Evolutionary conservation across 1,140 invertebrate genomes (phyloP).

Genomic region (Eulimnadia texana): DNA sequence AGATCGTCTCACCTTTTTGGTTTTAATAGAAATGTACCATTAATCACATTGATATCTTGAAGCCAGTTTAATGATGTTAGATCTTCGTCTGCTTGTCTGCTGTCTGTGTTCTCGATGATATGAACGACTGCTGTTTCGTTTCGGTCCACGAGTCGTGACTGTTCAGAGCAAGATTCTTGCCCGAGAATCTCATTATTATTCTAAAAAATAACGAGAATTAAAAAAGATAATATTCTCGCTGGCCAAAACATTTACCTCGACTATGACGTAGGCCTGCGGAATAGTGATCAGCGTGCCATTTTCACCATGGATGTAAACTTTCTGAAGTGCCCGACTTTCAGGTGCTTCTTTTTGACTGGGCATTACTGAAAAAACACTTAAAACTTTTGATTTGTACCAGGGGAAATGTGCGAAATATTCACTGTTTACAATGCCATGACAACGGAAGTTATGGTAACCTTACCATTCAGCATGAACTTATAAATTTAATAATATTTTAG

Average conservation of each 20-base stretch:
- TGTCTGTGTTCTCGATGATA: neutral
- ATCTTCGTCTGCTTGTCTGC: constrained; percentile 49
- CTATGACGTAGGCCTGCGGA: neutral
- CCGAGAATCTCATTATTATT: neutral
- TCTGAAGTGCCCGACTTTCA: neutral
- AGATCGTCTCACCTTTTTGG: no score
- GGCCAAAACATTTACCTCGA: neutral
- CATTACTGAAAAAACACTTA: neutral
- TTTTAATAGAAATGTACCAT: constrained; percentile 34
- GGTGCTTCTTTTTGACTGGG: neutral
- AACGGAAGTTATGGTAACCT: neutral
- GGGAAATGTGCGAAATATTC: no score
- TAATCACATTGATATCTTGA: constrained; percentile 76
- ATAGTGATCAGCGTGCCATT: neutral
- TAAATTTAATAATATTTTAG: no score
- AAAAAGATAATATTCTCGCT: no score
- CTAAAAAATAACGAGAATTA: neutral
- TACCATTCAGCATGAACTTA: no score
- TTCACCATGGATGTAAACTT: neutral
- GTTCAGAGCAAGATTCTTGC: neutral
- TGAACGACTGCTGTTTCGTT: neutral
- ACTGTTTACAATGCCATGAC: neutral
- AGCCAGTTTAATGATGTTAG: constrained; percentile 79
- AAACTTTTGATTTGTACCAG: neutral
- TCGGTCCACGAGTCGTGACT: neutral